Evolutionary conservation across 2,888 invertebrate genomes (phyloP).

Genomic region (Ariolimax columbianus): DNA sequence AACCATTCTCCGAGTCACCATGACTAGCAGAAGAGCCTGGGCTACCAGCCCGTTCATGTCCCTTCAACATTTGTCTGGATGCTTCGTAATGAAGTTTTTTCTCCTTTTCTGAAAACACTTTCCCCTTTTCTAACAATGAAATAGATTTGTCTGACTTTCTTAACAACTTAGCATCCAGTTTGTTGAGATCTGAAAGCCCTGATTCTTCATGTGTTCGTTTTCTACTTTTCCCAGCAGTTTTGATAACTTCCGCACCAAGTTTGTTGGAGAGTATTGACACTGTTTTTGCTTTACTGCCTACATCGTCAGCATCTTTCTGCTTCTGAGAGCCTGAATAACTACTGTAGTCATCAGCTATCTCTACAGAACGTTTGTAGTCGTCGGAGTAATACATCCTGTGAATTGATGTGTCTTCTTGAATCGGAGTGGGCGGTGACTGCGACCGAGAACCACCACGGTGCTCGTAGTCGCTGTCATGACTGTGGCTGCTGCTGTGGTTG

Average conservation of each 20-base stretch:
- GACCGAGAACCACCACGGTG: conserved; percentile 48
- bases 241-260: conserved; percentile 54
- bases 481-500: conserved; percentile 53
- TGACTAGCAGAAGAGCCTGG: conserved; percentile 69
- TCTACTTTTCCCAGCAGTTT: conserved; percentile 60
- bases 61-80: conserved; percentile 15
- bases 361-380: conserved; percentile 55
- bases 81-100: neutral
- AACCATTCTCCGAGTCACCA: conserved; percentile 81
- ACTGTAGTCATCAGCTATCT: conserved; percentile 34
- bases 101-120: conserved; percentile 10
- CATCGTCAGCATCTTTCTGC: conserved; percentile 36
- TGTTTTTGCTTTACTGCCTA: conserved; percentile 19
- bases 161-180: conserved; percentile 43
- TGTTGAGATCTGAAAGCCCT: conserved; percentile 55
- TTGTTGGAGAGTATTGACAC: conserved; percentile 38
- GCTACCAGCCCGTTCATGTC: conserved; percentile 56
- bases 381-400: conserved; percentile 50
- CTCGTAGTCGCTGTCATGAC: conserved; percentile 48
- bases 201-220: conserved; percentile 70
- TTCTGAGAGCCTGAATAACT: conserved; percentile 23
- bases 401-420: conserved; percentile 67
- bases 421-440: conserved; percentile 68
- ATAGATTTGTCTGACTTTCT: conserved; percentile 43
- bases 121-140: conserved; percentile 1